Evolutionary conservation across 2,797 vertebrate genomes (phyloP).

Genomic region (Synaphobranchus kaupii): DNA sequence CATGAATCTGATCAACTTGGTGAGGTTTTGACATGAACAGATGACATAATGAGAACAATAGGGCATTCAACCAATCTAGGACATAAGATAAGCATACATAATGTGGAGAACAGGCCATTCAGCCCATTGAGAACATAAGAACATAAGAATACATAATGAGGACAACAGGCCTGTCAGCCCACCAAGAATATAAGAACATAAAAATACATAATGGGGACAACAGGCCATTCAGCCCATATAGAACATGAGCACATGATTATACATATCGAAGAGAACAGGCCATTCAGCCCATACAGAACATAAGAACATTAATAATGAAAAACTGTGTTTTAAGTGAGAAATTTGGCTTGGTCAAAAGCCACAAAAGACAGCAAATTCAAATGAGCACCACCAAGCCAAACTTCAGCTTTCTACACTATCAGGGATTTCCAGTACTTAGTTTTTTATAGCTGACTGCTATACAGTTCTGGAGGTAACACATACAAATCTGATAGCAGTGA

Average conservation of each 20-base stretch:
- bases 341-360: too few species aligned
- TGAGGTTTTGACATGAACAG: neutral
- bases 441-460: too few species aligned
- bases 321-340: too few species aligned
- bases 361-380: too few species aligned
- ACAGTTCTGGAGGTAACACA: too few species aligned
- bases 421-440: too few species aligned
- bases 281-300: too few species aligned
- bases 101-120: neutral
- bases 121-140: neutral
- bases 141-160: neutral
- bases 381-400: too few species aligned
- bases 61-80: neutral
- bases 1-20: neutral
- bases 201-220: neutral
- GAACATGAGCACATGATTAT: neutral
- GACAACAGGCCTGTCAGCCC: neutral
- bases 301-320: too few species aligned
- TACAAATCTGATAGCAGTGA: too few species aligned
- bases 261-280: too few species aligned
- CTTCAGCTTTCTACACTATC: too few species aligned
- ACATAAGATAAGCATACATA: neutral
- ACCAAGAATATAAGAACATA: neutral
- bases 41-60: conserved; percentile 55
- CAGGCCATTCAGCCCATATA: neutral